Evolutionary conservation across 1,140 invertebrate genomes (phyloP), one percentile per base, ranked within the genome.

Genomic region (Drosophila dunni): DNA sequence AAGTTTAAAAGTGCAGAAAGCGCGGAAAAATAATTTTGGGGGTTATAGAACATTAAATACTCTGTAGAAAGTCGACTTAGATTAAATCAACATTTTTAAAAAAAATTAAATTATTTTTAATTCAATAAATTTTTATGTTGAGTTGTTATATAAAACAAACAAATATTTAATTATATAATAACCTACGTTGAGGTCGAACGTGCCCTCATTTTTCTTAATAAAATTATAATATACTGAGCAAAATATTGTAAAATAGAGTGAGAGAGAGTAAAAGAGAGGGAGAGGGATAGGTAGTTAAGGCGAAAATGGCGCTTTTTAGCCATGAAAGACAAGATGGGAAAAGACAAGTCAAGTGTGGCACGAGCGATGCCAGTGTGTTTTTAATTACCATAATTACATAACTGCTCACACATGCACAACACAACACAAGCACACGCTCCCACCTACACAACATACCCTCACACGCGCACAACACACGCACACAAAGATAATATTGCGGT

Each of bases 341-440:
- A 74, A 69, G 76, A 88, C 71, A 79, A 72, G 83, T 51, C 67
- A 53, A 82, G 71, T 44, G 75, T 44, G 75, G 40, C 65, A 38
- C 29, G 42, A 33, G 62, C 38, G 71, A 57, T 75, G 65, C 56
- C 51, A 54, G 75, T 66, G 76, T 58, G 79, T 83, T 83, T 83
- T 83, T 86, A 86, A 86, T 88, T 86, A 86, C 83, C 83, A 88
- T 88, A 86, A 86, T 86, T 86, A 88, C 83, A 86, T 83, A 86
- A 86, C 79, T 88, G 65, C 72, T 79, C 71, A 73, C 64, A 79
- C 58, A 46, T 54, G 65, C 61, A n/a, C 44, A 9, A 29, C 38
- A 10, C 34, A 11, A 50, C 46, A 29, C 15, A 45, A 34, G 44
- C 54, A 29, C 40, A 29, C 53, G 24, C 17, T 34, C 54, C 61